phyloP scores from a whole-genome alignment of 2,113 vertebrate genomes.

The Nansenia antarctica region DNA sequence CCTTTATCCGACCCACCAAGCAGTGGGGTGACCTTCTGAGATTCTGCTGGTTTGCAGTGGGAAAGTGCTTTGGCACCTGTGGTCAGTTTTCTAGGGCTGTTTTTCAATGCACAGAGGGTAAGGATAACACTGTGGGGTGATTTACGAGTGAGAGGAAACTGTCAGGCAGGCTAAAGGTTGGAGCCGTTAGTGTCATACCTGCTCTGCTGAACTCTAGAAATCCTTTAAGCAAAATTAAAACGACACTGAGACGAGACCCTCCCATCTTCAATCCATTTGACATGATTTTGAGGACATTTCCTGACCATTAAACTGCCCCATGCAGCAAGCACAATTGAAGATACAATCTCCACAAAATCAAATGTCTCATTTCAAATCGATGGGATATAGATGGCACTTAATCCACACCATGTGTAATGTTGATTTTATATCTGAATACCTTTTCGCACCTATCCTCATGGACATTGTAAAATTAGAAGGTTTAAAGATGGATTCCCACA shows the following conservation, averaged over 20 bases:
- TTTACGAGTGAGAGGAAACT: constrained; percentile 54
- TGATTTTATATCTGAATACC: no score
- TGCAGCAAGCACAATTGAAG: no score
- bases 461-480: background rate
- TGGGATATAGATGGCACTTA: no score
- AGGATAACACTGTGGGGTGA: constrained; percentile 56
- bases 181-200: constrained; percentile 46
- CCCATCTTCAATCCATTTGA: background rate
- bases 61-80: constrained; percentile 69
- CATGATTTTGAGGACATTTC: background rate
- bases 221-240: constrained; percentile 7
- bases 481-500: background rate
- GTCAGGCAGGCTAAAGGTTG: constrained; percentile 39
- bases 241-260: background rate
- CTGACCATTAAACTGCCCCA: background rate
- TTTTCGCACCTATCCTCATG: no score
- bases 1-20: no score
- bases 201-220: constrained; percentile 28
- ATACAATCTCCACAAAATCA: no score
- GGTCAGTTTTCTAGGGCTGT: constrained; percentile 47
- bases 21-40: constrained; percentile 24
- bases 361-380: no score
- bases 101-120: constrained; percentile 32
- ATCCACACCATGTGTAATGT: no score
- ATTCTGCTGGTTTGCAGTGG: constrained; percentile 33